These are phyloP conservation scores for Channa maculata DNA, from an alignment of 2,113 vertebrate species.

Conservation along the genomic window DNA sequence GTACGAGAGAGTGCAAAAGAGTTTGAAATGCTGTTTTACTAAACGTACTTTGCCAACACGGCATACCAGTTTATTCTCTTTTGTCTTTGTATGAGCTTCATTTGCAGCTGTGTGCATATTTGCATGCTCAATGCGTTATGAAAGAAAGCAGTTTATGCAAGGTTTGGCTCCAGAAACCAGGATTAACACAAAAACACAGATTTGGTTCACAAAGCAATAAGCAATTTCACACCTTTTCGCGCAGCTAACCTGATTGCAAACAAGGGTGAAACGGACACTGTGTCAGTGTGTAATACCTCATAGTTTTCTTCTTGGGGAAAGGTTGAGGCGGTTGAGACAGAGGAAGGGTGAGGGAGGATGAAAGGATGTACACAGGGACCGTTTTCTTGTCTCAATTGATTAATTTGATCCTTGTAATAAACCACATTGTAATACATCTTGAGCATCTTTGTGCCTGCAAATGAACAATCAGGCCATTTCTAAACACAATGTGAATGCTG, in stretches of 20 bases:
- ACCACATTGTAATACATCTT: constrained; percentile 35
- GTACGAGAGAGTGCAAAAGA: not conserved
- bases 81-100: constrained; percentile 20
- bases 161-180: constrained; percentile 49
- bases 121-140: constrained; percentile 27
- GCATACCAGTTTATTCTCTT: not conserved
- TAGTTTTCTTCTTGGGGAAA: constrained; percentile 13
- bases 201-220: constrained; percentile 63
- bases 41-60: constrained; percentile 9
- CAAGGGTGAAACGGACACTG: constrained; percentile 50
- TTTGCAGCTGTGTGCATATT: constrained; percentile 28
- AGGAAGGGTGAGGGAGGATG: not conserved
- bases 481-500: constrained; percentile 60
- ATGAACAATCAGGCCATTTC: constrained; percentile 65
- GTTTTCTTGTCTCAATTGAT: constrained; percentile 14
- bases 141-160: constrained; percentile 29
- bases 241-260: constrained; percentile 58
- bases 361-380: constrained; percentile 5
- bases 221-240: constrained; percentile 72
- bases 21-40: not conserved
- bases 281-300: constrained; percentile 33
- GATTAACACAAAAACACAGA: constrained; percentile 57
- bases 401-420: constrained; percentile 33
- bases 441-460: constrained; percentile 46
- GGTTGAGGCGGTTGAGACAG: constrained; percentile 11